Evolutionary conservation across 2,797 vertebrate genomes (phyloP).

Genomic region (Chrosomus eos): DNA sequence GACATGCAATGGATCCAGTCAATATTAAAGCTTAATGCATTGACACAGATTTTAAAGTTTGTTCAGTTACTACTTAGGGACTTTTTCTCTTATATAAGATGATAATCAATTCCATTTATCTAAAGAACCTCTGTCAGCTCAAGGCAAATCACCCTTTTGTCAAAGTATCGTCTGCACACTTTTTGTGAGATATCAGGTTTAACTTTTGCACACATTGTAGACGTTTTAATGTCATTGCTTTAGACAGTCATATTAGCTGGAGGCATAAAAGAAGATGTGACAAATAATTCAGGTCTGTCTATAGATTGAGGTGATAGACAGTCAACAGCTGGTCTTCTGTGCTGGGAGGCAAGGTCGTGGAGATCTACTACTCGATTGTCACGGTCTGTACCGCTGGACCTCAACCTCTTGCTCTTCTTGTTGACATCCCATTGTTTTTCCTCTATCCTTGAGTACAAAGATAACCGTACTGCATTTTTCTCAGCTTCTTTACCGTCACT

Average conservation of each 20-base stretch:
- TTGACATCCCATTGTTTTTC: conserved; percentile 40
- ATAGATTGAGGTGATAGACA: conserved; percentile 23
- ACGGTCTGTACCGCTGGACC: not conserved
- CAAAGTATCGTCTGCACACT: not conserved
- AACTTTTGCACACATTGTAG: not conserved
- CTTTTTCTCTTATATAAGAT: not conserved
- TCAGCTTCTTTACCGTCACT: conserved; percentile 47
- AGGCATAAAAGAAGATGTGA: not conserved
- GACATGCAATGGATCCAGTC: not conserved
- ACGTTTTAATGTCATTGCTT: not conserved
- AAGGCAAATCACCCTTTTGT: not conserved
- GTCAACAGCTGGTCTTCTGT: conserved; percentile 20
- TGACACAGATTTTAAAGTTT: not conserved
- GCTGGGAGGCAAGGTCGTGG: not conserved
- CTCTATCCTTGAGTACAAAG: conserved; percentile 56
- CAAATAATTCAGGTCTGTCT: conserved; percentile 22
- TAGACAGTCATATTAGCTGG: not conserved
- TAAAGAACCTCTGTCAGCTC: not conserved
- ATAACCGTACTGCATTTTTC: conserved; percentile 62
- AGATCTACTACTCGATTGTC: conserved; percentile 3
- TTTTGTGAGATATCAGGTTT: not conserved
- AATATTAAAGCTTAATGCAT: not conserved
- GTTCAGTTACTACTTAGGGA: not conserved
- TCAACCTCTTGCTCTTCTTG: conserved; percentile 29
- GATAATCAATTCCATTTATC: not conserved